Conservation (phyloP, 2,888 invertebrate genomes). For the Ecdyonurus torrentis region DNA sequence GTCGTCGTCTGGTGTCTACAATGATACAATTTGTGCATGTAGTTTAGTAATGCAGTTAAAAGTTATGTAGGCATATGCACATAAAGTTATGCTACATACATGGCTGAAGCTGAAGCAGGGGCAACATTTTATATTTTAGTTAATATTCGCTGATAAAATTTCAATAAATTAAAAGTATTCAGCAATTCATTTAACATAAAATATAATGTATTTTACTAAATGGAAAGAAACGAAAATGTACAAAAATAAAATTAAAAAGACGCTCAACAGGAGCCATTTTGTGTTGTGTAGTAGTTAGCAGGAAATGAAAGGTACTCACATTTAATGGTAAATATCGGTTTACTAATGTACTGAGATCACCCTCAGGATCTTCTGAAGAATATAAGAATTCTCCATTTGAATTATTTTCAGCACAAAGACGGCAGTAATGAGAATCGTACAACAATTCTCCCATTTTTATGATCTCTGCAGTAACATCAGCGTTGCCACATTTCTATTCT, state of each 20-base stretch:
- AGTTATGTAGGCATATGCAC: too few species aligned
- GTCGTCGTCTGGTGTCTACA: too few species aligned
- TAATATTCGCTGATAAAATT: not conserved
- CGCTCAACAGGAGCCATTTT: conserved; percentile 17
- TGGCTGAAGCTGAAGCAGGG: too few species aligned
- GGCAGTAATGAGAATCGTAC: conserved; percentile 52
- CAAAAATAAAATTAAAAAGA: not conserved
- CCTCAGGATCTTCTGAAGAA: conserved; percentile 35
- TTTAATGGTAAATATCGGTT: conserved; percentile 58
- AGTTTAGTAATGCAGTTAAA: too few species aligned
- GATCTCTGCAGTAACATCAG: not conserved
- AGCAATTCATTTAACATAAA: too few species aligned
- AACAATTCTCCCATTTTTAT: conserved; percentile 28
- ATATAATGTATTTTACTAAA: too few species aligned
- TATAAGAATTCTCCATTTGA: conserved; percentile 48
- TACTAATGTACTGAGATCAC: conserved; percentile 43
- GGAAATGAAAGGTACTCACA: conserved; percentile 37
- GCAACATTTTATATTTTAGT: too few species aligned
- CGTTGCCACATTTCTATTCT: not conserved
- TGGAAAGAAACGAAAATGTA: too few species aligned
- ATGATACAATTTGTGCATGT: too few species aligned
- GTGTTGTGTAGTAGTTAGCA: conserved; percentile 22
- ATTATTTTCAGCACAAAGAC: conserved; percentile 60
- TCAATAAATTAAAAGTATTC: too few species aligned
- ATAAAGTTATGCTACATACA: too few species aligned